A percentile compares a stretch with the other conserved stretches of the same genome.
Evolutionary conservation across 1,140 invertebrate genomes (phyloP).

Genomic region (Drosophila takahashii): DNA sequence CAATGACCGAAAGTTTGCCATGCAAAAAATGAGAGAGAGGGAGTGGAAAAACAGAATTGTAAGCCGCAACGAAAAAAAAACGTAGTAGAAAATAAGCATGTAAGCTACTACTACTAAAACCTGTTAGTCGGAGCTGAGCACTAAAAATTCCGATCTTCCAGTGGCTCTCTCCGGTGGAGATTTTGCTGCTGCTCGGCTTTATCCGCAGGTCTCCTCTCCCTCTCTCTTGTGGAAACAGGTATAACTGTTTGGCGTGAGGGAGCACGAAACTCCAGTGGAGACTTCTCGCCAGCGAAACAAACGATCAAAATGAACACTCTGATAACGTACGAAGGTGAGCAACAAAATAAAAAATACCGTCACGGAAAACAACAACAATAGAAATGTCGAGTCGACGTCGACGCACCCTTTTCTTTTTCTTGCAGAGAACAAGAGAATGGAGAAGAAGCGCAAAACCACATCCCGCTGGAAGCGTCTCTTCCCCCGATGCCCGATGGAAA

Average conservation of each 20-base stretch:
- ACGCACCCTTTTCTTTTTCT: conserved; percentile 79
- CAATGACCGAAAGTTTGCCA: conserved; percentile 75
- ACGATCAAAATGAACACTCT: conserved; percentile 66
- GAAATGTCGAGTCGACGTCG: conserved; percentile 75
- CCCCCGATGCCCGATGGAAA: conserved; percentile 26
- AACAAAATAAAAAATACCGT: conserved; percentile 70
- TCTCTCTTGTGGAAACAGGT: conserved; percentile 57
- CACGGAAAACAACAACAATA: conserved; percentile 58
- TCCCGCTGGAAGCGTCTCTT: conserved; percentile 63
- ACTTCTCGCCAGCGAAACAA: conserved; percentile 56
- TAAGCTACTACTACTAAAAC: conserved; percentile 50
- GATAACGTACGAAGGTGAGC: conserved; percentile 80
- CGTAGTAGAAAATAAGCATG: conserved; percentile 67
- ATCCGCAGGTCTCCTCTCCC: conserved; percentile 2
- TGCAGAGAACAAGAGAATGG: conserved; percentile 24
- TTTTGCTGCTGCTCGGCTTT: conserved; percentile 25
- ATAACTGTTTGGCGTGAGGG: conserved; percentile 63
- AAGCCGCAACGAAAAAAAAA: conserved; percentile 64
- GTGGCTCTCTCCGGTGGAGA: conserved; percentile 55
- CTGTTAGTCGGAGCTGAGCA: conserved; percentile 61
- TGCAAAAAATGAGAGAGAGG: conserved; percentile 52
- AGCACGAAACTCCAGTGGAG: conserved; percentile 45
- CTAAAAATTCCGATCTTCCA: conserved; percentile 81
- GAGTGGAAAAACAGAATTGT: conserved; percentile 46
- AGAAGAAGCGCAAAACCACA: conserved; percentile 75